Percentiles rank a stretch among this genome's conserved stretches.
Conservation (phyloP, 92 coral and sea anemone genomes). For the Anthopleura xanthogrammica region DNA sequence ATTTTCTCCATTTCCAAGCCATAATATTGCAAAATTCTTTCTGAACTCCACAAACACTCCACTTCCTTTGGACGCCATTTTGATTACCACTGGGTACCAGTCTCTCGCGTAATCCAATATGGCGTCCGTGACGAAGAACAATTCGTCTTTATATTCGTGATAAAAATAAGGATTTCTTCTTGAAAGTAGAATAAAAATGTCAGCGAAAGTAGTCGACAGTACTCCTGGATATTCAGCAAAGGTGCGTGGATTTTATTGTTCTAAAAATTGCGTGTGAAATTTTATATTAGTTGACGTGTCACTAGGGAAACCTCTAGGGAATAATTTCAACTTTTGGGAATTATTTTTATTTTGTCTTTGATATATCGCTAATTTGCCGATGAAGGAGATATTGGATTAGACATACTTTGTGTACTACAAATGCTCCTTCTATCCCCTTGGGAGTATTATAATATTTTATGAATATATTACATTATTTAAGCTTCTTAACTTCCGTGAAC, state of each 20-base stretch:
- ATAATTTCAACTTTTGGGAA: too few relatives aligned
- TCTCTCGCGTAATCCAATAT: neutral
- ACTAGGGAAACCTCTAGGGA: neutral
- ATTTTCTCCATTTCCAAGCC: constrained; percentile 75
- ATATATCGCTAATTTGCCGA: too few relatives aligned
- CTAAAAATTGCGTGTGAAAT: neutral
- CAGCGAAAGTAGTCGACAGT: constrained; percentile 30
- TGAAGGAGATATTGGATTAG: too few relatives aligned
- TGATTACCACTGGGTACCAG: neutral
- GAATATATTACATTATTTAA: too few relatives aligned
- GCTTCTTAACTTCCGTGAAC: too few relatives aligned
- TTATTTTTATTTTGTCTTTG: too few relatives aligned
- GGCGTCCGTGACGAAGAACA: constrained; percentile 6
- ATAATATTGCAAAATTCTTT: constrained; percentile 57
- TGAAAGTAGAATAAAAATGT: constrained; percentile 4
- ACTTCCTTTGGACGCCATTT: constrained; percentile 6
- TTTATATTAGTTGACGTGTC: neutral
- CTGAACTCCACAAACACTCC: constrained; percentile 39
- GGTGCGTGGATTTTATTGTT: constrained; percentile 18
- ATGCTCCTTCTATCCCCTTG: too few relatives aligned
- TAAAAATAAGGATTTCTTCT: neutral
- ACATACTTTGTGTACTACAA: too few relatives aligned
- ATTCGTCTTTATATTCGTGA: neutral
- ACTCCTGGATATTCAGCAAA: constrained; percentile 41
- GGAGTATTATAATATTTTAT: too few relatives aligned